A percentile compares a stretch with the other conserved stretches of the same genome.
Conservation (phyloP, 2,113 vertebrate genomes). For the Pyxicephalus adspersus region DNA sequence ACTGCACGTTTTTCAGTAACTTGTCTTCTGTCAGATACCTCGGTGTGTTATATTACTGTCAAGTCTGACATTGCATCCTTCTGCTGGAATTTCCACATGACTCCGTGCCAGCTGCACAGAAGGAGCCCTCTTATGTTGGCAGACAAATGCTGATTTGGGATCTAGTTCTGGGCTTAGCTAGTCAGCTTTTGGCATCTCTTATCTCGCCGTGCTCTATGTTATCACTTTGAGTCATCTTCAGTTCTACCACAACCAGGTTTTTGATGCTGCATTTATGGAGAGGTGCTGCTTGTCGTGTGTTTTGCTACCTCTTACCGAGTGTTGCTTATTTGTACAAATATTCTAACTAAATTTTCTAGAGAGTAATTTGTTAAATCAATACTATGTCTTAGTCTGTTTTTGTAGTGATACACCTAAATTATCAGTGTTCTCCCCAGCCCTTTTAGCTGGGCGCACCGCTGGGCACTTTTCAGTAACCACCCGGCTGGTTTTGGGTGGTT, state of each 20-base stretch:
- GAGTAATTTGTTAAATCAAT: too few relatives aligned
- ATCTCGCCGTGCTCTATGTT: conserved; percentile 70
- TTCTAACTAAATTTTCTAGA: too few relatives aligned
- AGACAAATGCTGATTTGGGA: conserved; percentile 60
- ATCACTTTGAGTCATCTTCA: conserved; percentile 67
- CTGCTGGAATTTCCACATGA: conserved; percentile 54
- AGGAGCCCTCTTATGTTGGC: conserved; percentile 59
- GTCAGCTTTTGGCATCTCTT: conserved; percentile 67
- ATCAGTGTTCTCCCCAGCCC: too few relatives aligned
- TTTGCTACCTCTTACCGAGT: not conserved
- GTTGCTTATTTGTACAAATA: not conserved
- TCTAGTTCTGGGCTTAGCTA: conserved; percentile 64
- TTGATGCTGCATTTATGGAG: not conserved
- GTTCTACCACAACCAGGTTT: conserved; percentile 66
- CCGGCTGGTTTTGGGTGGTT: too few relatives aligned
- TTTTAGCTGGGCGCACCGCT: too few relatives aligned
- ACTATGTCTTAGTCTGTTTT: too few relatives aligned
- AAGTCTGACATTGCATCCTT: conserved; percentile 56
- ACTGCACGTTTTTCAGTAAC: too few relatives aligned
- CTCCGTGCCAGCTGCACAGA: conserved; percentile 35
- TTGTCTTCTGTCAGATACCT: not conserved
- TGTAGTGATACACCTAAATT: too few relatives aligned
- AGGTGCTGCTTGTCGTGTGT: not conserved
- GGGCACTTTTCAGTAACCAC: too few relatives aligned
- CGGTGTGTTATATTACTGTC: not conserved